Conservation (phyloP, 1,140 invertebrate species). For the Bombyx mori region ASM3026992v2 NC_085117.1:13114501-13115000, state of each 20-base stretch:
- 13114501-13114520: slow-evolving; percentile 35
- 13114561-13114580: too few relatives aligned
- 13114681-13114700: too few relatives aligned
- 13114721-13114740: slow-evolving; percentile 29
- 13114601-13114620: too few relatives aligned
- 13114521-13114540: slow-evolving; percentile 23
- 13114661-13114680: too few relatives aligned
- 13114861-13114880: slow-evolving; percentile 64
- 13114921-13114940: slow-evolving; percentile 14
- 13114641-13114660: too few relatives aligned
- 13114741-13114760: slow-evolving; percentile 65
- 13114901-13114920: neutral
- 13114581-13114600: too few relatives aligned
- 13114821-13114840: slow-evolving; percentile 67
- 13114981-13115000: slow-evolving; percentile 55
- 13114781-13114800: slow-evolving; percentile 64
- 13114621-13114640: too few relatives aligned
- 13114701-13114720: neutral
- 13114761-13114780: slow-evolving; percentile 67
- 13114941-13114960: slow-evolving; percentile 57
- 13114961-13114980: slow-evolving; percentile 64
- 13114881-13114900: slow-evolving; percentile 31
- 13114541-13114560: slow-evolving; percentile 10
- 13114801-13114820: slow-evolving; percentile 68
- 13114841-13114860: slow-evolving; percentile 68